Evolutionary conservation across 1,140 invertebrate species (phyloP), one percentile per base, ranked within the genome.

Genomic region (Chironomus tepperi): DNA sequence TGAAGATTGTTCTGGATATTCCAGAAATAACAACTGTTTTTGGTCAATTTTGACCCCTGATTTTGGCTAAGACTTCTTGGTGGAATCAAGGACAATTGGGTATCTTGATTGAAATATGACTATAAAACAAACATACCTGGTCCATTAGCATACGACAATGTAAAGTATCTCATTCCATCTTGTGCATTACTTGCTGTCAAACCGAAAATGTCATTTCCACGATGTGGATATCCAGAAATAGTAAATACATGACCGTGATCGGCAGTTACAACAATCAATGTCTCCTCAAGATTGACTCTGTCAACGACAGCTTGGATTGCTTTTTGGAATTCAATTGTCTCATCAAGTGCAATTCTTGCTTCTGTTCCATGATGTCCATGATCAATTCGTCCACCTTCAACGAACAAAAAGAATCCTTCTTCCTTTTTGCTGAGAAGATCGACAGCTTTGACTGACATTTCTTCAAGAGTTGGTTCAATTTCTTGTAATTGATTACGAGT

Each of bases 371-470:
- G 89, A 81, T 90, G 89, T 43, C 84, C 88, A 57, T 87, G 85
- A 81, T 90, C 89, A 57, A 91, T 90, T 73, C 86, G 81, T 5
- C 87, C 88, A 21, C 88, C 90, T 87, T 91, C 90, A 43, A 90
- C 87, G 77, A 91, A 89, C 0, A 91, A 80, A 75, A 90, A 88
- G 77, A 83, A 91, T 8, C 94, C 94, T 43, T 91, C 87, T 0
- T 82, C 75, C 79, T 91, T 88, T 74, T 87, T 89, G 0, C 85
- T 84, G 3, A 96, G 81, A 2, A 95, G 84, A 76, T 90, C 85
- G 16, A 97, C 90, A 0, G 94, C 93, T 64, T 89, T 87, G 77
- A 86, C 83, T 0, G 91, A 93, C 93, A 96, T 95, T 81, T 96
- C 91, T 21, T 84, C 85, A 0, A 97, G 81, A 3, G 86, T 85